Base-by-base conservation (phyloP, 2,113 vertebrate genomes). In the Burhinus oedicnemus region DNA sequence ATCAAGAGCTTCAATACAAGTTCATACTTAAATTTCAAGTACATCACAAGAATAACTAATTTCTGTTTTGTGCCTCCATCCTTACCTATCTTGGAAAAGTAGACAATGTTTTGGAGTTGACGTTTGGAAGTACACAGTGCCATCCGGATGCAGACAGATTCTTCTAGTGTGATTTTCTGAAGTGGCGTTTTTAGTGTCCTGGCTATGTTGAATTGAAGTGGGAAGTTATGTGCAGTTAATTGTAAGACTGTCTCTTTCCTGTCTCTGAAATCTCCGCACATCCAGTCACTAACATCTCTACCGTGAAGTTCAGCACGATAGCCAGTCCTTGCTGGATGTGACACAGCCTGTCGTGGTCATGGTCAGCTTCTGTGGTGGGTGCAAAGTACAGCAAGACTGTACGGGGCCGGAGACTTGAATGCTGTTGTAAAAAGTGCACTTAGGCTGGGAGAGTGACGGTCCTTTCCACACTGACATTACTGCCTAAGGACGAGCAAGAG, bases 321-420 rank as follows among this genome's bases (percentile, higher is more conserved):
- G 14, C 6, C 5, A 8, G 38, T 36, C 38, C 49, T 54, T 65
- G 44, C 44, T 61, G 69, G 21, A 12, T 18, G 4, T 9, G 26
- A 7, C 27, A 30, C 17, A 44, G 3, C 11, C 27, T 55, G 38
- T 36, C 10, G 1, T 5, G 18, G 58, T 47, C 61, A 20, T 55
- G 16, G 20, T 5, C 14, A 38, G 51, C 22, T 36, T 15, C 23
- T 45, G 55, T 19, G 60, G 22, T 32, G 58, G 57, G 32, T 19
- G 12, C 26, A 8, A 29, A 40, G 34, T 13, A 8, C 69, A 81
- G 44, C 21, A 22, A 17, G 49, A 12, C 44, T 45, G 36, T 52
- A 5, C 0, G 0, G 74, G 72, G 52, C 44, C 40, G 4, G 3
- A 27, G 36, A 9, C 38, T 42, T 6, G 11, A 42, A 13, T 54